Evolutionary conservation across 2,888 invertebrate genomes (phyloP), one percentile per base, ranked within the genome.

Genomic region (Leptinotarsa peninsularis): DNA sequence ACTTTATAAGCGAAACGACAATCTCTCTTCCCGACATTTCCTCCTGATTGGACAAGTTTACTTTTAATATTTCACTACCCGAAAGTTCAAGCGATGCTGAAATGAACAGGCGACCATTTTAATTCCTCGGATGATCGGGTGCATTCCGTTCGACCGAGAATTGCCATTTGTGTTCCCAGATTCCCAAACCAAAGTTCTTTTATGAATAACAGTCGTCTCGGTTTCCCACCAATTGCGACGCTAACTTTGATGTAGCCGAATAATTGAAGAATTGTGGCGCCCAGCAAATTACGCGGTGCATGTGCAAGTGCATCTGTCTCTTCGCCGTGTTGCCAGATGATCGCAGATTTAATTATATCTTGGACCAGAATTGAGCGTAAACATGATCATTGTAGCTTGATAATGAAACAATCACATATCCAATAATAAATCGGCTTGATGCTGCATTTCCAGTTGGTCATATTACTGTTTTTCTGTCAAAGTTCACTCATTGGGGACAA

Each of bases 261-360:
- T 58, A 70, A 70, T 70, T 58, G 58, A 70, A 70, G 33, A 54
- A 70, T 54, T 58, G 70, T 58, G 70, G 70, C 70, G 70, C 70
- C 70, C 58, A 58, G 49, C 33, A 15, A 70, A 70, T 70, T 70
- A 49, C 58, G 49, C 70, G 60, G 21, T 15, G 60, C 58, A 21
- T 60, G 70, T 58, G 58, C 58, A 58, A 58, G 70, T 70, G 49
- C 70, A 70, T 58, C 70, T 70, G 70, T 60, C 58, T 43, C 54
- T 27, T n/a, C 60, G 43, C 49, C 49, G 17, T 49, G 21, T 54
- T 58, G 70, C 70, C 70, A 60, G 43, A 69, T 33, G 69, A 69
- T 43, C 56, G 56, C 69, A 43, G 33, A 69, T 69, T 69, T 43
- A 69, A 69, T 69, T 58, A 17, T n/a, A n/a, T 33, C 10, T 33